Base-by-base conservation (phyloP, 2,888 invertebrate species). In the Octodonta nipae region DNA sequence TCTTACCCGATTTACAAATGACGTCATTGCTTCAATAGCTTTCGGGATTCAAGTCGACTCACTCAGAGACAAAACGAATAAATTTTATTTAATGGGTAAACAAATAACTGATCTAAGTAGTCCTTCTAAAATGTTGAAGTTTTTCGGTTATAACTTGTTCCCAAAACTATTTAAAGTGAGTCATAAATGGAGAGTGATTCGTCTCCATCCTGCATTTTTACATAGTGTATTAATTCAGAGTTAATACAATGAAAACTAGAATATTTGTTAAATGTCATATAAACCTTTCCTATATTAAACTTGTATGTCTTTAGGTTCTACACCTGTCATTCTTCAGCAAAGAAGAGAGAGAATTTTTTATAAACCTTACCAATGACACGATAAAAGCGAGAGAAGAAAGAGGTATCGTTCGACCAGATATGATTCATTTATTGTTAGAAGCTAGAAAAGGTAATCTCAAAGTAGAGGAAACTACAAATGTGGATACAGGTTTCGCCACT, bases 381-480 rank as follows among this genome's bases (percentile, higher is more conserved):
- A 62, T 72, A 26, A 57, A 60, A 26, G 49, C 55, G 3, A 58
- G 72, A 7, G 60, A 64, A 24, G 58, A 63, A 25, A 52, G 66
- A 20, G 59, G 61, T 0, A 61, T 71, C 4, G 55, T 65, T 2
- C 50, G 73, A 34, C 67, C 67, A 0, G 73, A 73, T 43, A 70
- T 73, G 69, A 64, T 73, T 7, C 68, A 73, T 34, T 44, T 73
- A 3, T 41, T 73, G n/a, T 61, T 72, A 61, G 66, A 71, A 35
- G 58, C 52, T 1, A 41, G 45, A 32, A 52, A 51, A 38, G 50
- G 50, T 13, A 32, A 41, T 4, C 8, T 32, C 3, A 37, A 40
- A 13, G 30, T 40, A 2, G 44, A 44, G 26, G 43, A 43, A 32
- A 32, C 37, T 12, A 32, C 27, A 7, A 34, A 32, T 26, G 33